Evolutionary conservation across 2,797 vertebrate species (phyloP), one percentile per base, ranked within the genome.

Genomic region (Falco peregrinus): DNA sequence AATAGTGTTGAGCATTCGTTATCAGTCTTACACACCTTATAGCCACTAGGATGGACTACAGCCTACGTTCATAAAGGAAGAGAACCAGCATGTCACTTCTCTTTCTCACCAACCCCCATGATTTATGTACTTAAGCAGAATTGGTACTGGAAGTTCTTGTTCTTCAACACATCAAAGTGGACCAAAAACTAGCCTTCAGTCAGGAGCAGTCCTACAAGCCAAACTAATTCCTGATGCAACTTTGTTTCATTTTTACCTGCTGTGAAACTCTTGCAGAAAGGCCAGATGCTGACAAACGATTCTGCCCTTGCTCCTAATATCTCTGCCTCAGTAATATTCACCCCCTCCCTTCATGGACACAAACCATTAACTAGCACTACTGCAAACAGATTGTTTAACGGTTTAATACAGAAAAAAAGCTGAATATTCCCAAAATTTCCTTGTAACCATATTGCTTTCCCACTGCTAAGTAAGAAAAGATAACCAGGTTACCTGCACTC

Each of bases 81-180:
- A 83, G 45, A 84, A 47, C 29, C 70, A 43, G 82, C 1, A 47
- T 84, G 92, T 78, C 89, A n/a, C 77, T 92, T 54, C 65, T 41
- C 53, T 63, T 77, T 37, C 89, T 69, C 74, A 73, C 80, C 85
- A 93, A 61, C 31, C 75, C 76, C 87, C 81, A 6, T 1, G 17
- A 28, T 91, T 93, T 84, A 87, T 61, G 75, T 86, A 64, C 89
- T 67, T 88, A 95, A 96, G 94, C 84, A 97, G 80, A 87, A 96
- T 13, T 29, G 19, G 63, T 93, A 96, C 94, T 96, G 95, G 92
- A 95, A 94, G 82, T 93, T 97, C 96, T 95, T 87, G 96, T 96
- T 94, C 94, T 95, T 95, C 93, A 93, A 78, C 94, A 96, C 92
- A 95, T 93, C 94, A 95, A 96, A 97, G 95, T 95, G 94, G 96